Percentiles rank a stretch among this genome's conserved stretches.
Conservation (phyloP, 2,797 vertebrate genomes). For the Sebastes umbrosus region DNA sequence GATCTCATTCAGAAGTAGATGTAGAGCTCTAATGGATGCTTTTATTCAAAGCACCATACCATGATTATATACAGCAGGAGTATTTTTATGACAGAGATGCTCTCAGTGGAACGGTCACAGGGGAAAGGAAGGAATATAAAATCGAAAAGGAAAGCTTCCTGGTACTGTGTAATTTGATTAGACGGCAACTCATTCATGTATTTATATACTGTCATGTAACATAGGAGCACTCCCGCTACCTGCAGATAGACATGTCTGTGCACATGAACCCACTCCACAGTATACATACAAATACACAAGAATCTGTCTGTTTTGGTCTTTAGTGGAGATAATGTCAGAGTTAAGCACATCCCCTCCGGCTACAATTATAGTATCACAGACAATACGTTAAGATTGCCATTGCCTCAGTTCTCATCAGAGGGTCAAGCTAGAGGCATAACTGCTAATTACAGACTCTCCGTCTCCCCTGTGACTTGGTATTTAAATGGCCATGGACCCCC, state of each 20-base stretch:
- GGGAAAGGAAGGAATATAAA: neutral
- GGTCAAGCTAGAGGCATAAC: constrained; percentile 63
- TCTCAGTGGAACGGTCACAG: constrained; percentile 1
- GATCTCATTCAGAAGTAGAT: neutral
- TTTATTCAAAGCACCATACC: constrained; percentile 4
- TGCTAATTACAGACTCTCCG: constrained; percentile 52
- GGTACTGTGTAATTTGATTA: constrained; percentile 17
- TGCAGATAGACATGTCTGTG: neutral
- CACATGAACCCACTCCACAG: neutral
- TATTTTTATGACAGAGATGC: constrained; percentile 3
- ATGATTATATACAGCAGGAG: neutral
- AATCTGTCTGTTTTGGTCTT: constrained; percentile 1
- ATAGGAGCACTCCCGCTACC: neutral
- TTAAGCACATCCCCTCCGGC: constrained; percentile 33
- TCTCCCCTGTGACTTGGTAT: constrained; percentile 52
- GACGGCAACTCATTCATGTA: constrained; percentile 4
- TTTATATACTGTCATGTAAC: constrained; percentile 9
- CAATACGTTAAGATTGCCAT: constrained; percentile 38
- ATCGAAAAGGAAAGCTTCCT: constrained; percentile 5
- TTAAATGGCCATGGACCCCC: constrained; percentile 48
- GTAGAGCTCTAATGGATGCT: neutral
- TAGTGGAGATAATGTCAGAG: constrained; percentile 30
- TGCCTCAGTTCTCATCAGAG: constrained; percentile 43
- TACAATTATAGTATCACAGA: constrained; percentile 54
- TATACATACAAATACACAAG: neutral